Evolutionary conservation across 2,113 vertebrate genomes (phyloP).

Genomic region (Zootoca vivipara): DNA sequence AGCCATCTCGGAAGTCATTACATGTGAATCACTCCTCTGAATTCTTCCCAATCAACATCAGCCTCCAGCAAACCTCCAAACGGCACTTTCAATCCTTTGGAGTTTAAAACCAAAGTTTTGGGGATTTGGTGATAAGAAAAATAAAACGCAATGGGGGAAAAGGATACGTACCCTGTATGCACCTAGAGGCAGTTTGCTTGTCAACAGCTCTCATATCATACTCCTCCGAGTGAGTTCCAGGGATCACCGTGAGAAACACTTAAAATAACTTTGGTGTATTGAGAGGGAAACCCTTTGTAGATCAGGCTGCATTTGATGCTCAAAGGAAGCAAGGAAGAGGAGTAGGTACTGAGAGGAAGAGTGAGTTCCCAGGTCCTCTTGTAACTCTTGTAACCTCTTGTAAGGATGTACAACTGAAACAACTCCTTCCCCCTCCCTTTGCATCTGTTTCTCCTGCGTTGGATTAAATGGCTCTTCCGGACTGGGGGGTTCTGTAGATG

Average conservation of each 20-base stretch:
- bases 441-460: too few relatives aligned
- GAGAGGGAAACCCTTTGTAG: not conserved
- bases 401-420: too few relatives aligned
- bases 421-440: too few relatives aligned
- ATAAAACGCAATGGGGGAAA: not conserved
- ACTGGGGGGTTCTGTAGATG: too few relatives aligned
- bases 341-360: not conserved
- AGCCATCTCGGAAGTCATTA: not conserved
- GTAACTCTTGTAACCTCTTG: too few relatives aligned
- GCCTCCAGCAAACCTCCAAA: not conserved
- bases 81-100: not conserved
- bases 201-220: not conserved
- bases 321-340: not conserved
- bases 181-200: not conserved
- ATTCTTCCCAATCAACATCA: not conserved
- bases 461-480: too few relatives aligned
- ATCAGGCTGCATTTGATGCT: not conserved
- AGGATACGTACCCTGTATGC: not conserved
- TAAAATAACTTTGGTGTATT: not conserved
- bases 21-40: not conserved
- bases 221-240: not conserved
- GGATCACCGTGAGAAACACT: not conserved
- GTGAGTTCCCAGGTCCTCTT: not conserved
- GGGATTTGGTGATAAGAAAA: not conserved
- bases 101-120: not conserved